Base-by-base conservation (phyloP, 2,888 invertebrate genomes). In the Caenorhabditis angaria region DNA sequence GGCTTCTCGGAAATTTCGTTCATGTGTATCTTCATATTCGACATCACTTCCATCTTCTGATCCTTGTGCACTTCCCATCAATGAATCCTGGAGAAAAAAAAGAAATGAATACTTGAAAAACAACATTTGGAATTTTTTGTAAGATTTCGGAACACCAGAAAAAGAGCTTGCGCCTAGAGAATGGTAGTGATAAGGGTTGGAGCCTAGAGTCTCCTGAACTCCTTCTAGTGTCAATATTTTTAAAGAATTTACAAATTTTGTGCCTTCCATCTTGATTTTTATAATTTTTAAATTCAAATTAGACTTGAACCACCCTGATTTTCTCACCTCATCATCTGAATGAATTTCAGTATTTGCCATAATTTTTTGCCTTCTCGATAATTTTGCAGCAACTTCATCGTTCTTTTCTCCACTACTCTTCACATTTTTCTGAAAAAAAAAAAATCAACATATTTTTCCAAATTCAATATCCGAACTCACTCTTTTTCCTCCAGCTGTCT, bases 1-100 rank as follows among this genome's bases (percentile, higher is more conserved):
- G 1, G 84, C 82, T 60, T 84, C 81, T 29, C 82, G 73, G 59
- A 76, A 82, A 55, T 83, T 76, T 50, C 79, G 68, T 32, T 82
- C 80, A 56, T 82, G 78, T 6, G 58, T 70, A 68, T 84, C 84
- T 47, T 84, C 84, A 55, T 81, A 82, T 50, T 82, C 82, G 8
- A 74, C 81, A 18, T 83, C 83, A 47, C 73, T 73, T 55, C 65
- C 79, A 1, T 61, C 79, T n/a, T 70, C 70, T 3, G 76, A 71
- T 4, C 32, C 68, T 24, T 25, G 62, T 1, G 65, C 65, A 10
- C 61, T 62, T 63, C 76, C 76, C 24, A 69, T 74, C 3, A 71
- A 60, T 5, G 77, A 76, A 55, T 80, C 75, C 70, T 70, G 61
- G 10, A 65, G 28, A 63, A 62, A 55, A 54, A 18, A 41, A 25